Conservation (phyloP, 2,888 invertebrate species). For the Furcula furcula region DNA sequence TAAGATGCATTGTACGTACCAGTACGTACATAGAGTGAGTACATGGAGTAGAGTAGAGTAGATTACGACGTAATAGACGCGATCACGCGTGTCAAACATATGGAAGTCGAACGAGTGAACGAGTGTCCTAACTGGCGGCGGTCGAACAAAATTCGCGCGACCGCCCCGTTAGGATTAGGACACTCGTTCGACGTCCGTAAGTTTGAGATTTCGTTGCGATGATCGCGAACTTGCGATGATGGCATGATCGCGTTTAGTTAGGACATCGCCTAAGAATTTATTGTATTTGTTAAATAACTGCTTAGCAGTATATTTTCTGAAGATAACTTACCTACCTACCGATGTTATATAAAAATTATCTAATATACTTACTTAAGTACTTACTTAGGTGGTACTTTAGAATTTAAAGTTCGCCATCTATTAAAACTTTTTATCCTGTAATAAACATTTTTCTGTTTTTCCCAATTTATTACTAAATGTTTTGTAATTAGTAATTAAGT, state of each 20-base stretch:
- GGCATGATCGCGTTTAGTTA: no score
- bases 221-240: slow-evolving; percentile 12
- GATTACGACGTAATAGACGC: no score
- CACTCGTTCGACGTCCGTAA: not conserved
- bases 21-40: slow-evolving; percentile 19
- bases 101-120: no score
- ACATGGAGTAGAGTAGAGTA: no score
- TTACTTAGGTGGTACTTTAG: slow-evolving; percentile 14
- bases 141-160: no score
- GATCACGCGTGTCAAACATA: not conserved
- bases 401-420: slow-evolving; percentile 18
- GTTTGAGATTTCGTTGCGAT: slow-evolving; percentile 9
- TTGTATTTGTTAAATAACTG: slow-evolving; percentile 31
- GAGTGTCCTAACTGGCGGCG: no score
- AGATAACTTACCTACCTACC: slow-evolving; percentile 18
- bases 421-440: slow-evolving; percentile 8
- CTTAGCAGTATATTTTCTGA: slow-evolving; percentile 47
- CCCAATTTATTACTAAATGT: not conserved
- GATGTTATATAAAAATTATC: slow-evolving; percentile 20
- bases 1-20: slow-evolving; percentile 46
- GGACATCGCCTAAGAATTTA: slow-evolving; percentile 24
- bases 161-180: no score
- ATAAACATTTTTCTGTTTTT: slow-evolving; percentile 7
- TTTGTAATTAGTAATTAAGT: no score
- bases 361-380: slow-evolving; percentile 7